Evolutionary conservation across 2,888 invertebrate species (phyloP).

Genomic region (Elysia crispata): DNA sequence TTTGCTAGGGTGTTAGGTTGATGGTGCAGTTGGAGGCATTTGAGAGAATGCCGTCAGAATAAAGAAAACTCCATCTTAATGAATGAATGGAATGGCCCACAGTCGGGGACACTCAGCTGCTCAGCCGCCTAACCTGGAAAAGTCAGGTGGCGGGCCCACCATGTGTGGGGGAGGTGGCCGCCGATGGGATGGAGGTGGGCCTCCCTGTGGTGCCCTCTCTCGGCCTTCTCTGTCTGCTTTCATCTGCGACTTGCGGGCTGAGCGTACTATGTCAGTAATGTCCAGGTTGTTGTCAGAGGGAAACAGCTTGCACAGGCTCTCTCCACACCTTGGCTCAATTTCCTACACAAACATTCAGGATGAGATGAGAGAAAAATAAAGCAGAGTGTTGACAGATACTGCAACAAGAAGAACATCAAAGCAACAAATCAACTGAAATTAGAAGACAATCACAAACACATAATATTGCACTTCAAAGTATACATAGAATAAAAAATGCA

Average conservation of each 20-base stretch:
- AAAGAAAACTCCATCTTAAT: too few relatives aligned
- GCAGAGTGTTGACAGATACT: not conserved
- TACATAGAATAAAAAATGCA: not conserved
- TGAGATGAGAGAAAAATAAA: not conserved
- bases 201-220: conserved; percentile 47
- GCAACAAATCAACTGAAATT: not conserved
- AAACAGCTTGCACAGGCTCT: conserved; percentile 94
- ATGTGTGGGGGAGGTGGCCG: conserved; percentile 38
- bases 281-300: conserved; percentile 85
- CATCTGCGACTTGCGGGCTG: conserved; percentile 66
- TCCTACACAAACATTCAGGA: conserved; percentile 82
- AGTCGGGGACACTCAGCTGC: conserved; percentile 27
- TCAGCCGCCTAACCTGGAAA: conserved; percentile 55
- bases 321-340: conserved; percentile 96
- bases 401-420: not conserved
- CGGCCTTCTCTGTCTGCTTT: conserved; percentile 45
- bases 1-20: too few relatives aligned
- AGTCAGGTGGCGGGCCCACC: conserved; percentile 41
- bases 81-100: too few relatives aligned
- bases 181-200: conserved; percentile 29
- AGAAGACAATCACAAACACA: not conserved
- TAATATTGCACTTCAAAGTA: too few relatives aligned
- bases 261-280: conserved; percentile 72
- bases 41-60: too few relatives aligned
- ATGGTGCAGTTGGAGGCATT: too few relatives aligned